Evolutionary conservation across 2,888 invertebrate genomes (phyloP).

Genomic region (Oscheius myriophilus): DNA sequence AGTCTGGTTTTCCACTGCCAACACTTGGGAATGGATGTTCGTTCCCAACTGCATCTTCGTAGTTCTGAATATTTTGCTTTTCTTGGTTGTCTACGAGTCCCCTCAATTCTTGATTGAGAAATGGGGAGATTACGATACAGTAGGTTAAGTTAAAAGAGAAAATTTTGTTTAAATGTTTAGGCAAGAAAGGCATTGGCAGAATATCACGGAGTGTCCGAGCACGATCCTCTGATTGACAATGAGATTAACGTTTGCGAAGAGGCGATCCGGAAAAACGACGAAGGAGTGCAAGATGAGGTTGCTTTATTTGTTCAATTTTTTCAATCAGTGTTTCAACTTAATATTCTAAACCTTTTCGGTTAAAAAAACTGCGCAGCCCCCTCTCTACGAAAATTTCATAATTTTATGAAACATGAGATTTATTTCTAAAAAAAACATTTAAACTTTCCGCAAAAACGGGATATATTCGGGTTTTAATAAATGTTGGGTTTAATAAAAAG

Average conservation of each 20-base stretch:
- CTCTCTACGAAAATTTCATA: no score
- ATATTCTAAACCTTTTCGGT: no score
- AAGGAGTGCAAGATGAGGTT: constrained; percentile 20
- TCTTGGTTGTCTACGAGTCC: constrained; percentile 37
- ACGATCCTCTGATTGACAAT: constrained; percentile 33
- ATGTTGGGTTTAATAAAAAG: no score
- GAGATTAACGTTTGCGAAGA: constrained; percentile 35
- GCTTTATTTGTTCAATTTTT: no score
- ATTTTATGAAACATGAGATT: no score
- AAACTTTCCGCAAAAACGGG: no score
- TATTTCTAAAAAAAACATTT: no score
- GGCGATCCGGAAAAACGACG: constrained; percentile 26
- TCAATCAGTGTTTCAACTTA: no score
- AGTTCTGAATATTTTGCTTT: constrained; percentile 32
- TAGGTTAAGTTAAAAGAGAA: not conserved
- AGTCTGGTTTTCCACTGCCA: constrained; percentile 39
- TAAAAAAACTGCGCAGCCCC: no score
- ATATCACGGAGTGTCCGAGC: constrained; percentile 40
- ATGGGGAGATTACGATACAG: constrained; percentile 31
- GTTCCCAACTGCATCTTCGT: constrained; percentile 35
- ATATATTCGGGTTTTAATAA: no score
- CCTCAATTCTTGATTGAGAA: constrained; percentile 41
- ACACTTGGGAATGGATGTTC: constrained; percentile 43
- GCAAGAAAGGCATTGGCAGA: constrained; percentile 38
- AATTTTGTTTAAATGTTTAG: constrained; percentile 3